A percentile compares a stretch with the other conserved stretches of the same genome.
phyloP scores from a whole-genome alignment of 1,140 invertebrate species.

The Caenorhabditis briggsae region DNA sequence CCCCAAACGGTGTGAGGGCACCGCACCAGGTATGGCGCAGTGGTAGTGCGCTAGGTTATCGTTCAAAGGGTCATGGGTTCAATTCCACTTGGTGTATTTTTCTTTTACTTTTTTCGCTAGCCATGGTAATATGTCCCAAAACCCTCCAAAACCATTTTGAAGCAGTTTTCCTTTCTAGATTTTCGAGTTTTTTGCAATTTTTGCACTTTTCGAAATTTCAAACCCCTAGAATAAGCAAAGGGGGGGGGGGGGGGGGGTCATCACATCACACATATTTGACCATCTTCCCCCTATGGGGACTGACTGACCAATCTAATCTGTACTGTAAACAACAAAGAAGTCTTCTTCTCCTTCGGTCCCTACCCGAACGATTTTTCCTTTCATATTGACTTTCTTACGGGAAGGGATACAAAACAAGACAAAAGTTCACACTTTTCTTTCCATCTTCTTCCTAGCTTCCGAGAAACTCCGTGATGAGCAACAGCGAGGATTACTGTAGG shows the following conservation, averaged over 20 bases:
- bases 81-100: too few relatives aligned
- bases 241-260: too few relatives aligned
- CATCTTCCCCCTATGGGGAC: background rate
- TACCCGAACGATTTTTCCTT: too few relatives aligned
- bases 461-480: background rate
- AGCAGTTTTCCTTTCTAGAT: background rate
- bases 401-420: slow-evolving; percentile 38
- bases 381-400: background rate
- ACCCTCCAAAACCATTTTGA: too few relatives aligned
- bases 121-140: too few relatives aligned
- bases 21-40: too few relatives aligned
- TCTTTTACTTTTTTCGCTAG: background rate
- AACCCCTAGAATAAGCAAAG: too few relatives aligned
- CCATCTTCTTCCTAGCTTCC: background rate
- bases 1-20: too few relatives aligned
- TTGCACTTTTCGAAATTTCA: background rate
- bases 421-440: slow-evolving; percentile 46
- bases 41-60: too few relatives aligned
- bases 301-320: slow-evolving; percentile 53
- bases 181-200: background rate
- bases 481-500: slow-evolving; percentile 5
- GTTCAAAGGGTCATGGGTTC: too few relatives aligned
- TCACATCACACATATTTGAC: slow-evolving; percentile 42
- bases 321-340: background rate
- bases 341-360: background rate